These are phyloP conservation scores for Callyntrura guangdongensis DNA, from an alignment of 2,888 invertebrate genomes.

Conservation along the genomic window DNA sequence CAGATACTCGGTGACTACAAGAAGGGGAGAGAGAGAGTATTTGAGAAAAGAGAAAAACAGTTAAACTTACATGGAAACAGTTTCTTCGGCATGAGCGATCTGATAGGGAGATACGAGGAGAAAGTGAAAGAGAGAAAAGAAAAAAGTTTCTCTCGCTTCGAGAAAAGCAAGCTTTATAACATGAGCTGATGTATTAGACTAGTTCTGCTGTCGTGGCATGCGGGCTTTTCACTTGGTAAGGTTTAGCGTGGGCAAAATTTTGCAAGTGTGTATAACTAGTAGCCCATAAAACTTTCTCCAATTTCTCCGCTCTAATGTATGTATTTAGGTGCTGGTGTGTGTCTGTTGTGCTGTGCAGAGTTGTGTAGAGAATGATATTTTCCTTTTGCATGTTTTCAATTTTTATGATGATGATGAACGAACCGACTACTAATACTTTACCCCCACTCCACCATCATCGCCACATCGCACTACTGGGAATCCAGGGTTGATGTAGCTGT, in stretches of 20 bases:
- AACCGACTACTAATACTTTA: background rate
- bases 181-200: background rate
- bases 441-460: background rate
- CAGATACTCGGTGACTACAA: background rate
- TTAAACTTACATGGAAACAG: background rate
- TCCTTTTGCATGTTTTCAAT: constrained; percentile 26
- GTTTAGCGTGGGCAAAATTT: background rate
- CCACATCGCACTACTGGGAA: too few species aligned
- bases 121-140: too few species aligned
- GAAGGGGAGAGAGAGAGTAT: background rate
- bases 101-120: too few species aligned
- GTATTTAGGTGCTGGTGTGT: background rate
- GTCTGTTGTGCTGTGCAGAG: background rate
- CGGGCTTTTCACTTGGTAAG: background rate
- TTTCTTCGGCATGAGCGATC: too few species aligned
- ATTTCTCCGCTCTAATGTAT: background rate
- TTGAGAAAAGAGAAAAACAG: background rate
- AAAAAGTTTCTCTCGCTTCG: too few species aligned
- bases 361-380: background rate
- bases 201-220: background rate
- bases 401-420: background rate
- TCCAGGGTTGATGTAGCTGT: background rate
- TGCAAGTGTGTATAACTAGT: background rate
- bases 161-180: too few species aligned
- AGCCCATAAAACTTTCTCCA: background rate